Conservation (phyloP, 1,140 invertebrate genomes). For the Microplitis demolitor region DNA sequence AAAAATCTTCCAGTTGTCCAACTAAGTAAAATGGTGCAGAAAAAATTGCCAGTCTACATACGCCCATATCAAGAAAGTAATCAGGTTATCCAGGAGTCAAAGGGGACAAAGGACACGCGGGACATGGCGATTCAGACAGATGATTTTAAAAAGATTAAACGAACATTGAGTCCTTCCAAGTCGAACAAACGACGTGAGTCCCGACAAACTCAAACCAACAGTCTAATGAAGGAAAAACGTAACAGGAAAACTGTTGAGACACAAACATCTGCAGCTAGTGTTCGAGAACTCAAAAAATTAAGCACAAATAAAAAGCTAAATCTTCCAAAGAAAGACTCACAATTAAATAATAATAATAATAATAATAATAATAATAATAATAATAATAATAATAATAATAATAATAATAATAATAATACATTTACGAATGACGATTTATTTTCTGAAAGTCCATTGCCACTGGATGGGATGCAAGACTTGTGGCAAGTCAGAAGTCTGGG, state of each 20-base stretch:
- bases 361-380: slow-evolving; percentile 36
- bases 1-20: slow-evolving; percentile 12
- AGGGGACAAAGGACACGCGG: slow-evolving; percentile 31
- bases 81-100: neutral
- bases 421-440: slow-evolving; percentile 57
- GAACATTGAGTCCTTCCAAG: slow-evolving; percentile 36
- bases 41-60: slow-evolving; percentile 35
- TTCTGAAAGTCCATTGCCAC: slow-evolving; percentile 50
- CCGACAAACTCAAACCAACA: slow-evolving; percentile 61
- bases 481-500: slow-evolving; percentile 55
- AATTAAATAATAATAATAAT: slow-evolving; percentile 23
- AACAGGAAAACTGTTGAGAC: slow-evolving; percentile 57
- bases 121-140: slow-evolving; percentile 57
- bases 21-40: neutral
- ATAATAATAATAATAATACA: slow-evolving; percentile 34
- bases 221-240: slow-evolving; percentile 41
- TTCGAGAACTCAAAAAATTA: slow-evolving; percentile 26
- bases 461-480: slow-evolving; percentile 53
- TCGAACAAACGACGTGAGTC: slow-evolving; percentile 48
- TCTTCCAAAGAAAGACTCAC: slow-evolving; percentile 43
- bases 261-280: slow-evolving; percentile 51
- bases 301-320: slow-evolving; percentile 26
- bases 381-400: slow-evolving; percentile 16
- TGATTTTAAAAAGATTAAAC: slow-evolving; percentile 42
- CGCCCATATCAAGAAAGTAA: slow-evolving; percentile 35